Base-by-base conservation (phyloP, 1,140 invertebrate genomes). In the Drosophila triauraria region DNA sequence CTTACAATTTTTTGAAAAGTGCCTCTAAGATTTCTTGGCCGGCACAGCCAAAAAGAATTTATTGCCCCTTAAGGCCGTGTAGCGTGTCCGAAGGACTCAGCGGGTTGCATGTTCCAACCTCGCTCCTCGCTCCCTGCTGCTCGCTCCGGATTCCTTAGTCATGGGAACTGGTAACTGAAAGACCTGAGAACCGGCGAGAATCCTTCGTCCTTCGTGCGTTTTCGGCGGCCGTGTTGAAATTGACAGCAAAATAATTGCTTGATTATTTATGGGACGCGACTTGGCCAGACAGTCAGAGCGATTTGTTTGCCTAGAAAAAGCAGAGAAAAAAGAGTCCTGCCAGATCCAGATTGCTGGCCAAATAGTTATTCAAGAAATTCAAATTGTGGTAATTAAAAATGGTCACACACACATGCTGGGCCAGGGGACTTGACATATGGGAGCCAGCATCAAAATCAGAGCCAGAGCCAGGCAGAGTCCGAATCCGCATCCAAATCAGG, bases 211-310 rank as follows among this genome's bases (percentile, higher is more conserved):
- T 72, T 50, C 85, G 78, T 88, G 85, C 81, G 81, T 88, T 88
- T 90, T 88, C 78, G 74, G 75, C 80, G 85, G 84, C 82, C 85
- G 88, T 91, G 88, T 91, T 91, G 88, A 90, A 91, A 91, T 91
- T 91, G 88, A 91, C 88, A 91, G 88, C 70, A 91, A 91, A 91
- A 91, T 91, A 91, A 91, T 91, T 91, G 88, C 84, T 88, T 84
- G 81, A 85, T 91, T 91, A 91, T 91, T 91, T 91, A 91, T 91
- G 88, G 78, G 83, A 71, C 78, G 78, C 83, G 67, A 83, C 76
- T 86, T 30, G 78, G 51, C 56, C 59, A 59, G 78, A 64, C 80
- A 69, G 32, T 3, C 27, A 48, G 12, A 64, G 17, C 60, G 38
- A 30, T 48, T 80, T 62, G 71, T 77, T 87, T 80, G 60, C 44